Evolutionary conservation across 2,113 vertebrate species (phyloP).

Genomic region (Tyrannus savana): DNA sequence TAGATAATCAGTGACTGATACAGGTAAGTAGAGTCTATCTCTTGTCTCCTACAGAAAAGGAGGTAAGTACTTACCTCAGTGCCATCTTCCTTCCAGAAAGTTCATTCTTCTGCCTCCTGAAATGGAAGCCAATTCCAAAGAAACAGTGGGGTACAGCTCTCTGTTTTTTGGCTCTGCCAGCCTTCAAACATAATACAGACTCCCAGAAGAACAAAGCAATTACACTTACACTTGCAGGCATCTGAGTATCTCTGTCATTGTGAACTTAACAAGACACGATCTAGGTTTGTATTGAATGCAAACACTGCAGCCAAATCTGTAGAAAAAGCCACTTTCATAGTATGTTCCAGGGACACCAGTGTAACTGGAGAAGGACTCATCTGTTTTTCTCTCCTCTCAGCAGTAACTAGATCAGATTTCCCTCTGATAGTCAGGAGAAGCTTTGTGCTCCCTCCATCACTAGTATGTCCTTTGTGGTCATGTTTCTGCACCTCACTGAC

Average conservation of each 20-base stretch:
- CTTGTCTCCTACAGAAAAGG: neutral
- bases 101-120: neutral
- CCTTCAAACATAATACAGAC: neutral
- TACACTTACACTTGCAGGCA: neutral
- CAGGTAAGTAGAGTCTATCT: neutral
- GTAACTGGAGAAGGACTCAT: neutral
- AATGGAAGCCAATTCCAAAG: neutral
- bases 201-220: neutral
- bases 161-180: neutral
- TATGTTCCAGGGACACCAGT: neutral
- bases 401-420: neutral
- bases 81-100: neutral
- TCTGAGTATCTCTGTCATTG: neutral
- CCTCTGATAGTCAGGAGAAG: neutral
- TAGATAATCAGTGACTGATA: neutral
- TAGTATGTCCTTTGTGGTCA: neutral
- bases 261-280: neutral
- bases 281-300: neutral
- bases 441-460: neutral
- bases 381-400: neutral
- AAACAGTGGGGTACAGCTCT: neutral
- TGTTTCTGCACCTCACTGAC: neutral
- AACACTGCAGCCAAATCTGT: neutral
- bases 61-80: neutral
- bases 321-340: neutral